Conservation (phyloP, 2,797 vertebrate genomes). For the Hypotaenidia okinawae region DNA sequence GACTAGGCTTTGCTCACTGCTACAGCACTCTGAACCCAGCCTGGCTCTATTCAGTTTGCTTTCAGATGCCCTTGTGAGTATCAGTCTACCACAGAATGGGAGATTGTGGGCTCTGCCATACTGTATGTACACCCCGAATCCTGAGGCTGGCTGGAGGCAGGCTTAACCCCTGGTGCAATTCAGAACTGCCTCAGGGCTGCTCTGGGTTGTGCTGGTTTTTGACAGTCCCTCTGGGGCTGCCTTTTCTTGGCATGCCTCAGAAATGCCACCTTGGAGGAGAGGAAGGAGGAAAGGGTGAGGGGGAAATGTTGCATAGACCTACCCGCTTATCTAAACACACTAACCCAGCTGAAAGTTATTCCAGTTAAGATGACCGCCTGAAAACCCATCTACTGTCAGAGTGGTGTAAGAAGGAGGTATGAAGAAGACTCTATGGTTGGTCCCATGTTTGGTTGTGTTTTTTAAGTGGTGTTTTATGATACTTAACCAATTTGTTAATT, state of each 20-base stretch:
- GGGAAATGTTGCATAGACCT: neutral
- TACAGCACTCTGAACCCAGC: neutral
- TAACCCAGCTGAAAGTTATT: neutral
- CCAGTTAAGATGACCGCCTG: neutral
- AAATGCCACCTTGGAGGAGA: constrained; percentile 16
- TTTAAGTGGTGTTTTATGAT: neutral
- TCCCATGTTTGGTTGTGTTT: neutral
- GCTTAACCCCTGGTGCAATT: constrained; percentile 48
- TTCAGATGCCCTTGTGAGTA: neutral
- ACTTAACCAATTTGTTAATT: neutral
- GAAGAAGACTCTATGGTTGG: neutral
- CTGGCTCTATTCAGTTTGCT: neutral
- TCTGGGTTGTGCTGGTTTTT: constrained; percentile 58
- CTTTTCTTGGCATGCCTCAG: constrained; percentile 28
- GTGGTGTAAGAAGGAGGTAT: neutral
- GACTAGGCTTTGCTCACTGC: neutral
- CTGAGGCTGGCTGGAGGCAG: constrained; percentile 63
- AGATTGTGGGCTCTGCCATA: neutral
- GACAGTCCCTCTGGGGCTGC: constrained; percentile 47
- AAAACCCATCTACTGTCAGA: neutral
- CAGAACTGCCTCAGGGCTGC: constrained; percentile 63
- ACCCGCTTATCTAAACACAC: neutral
- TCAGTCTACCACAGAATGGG: neutral
- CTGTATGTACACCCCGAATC: neutral
- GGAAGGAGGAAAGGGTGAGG: neutral